Percentiles rank a stretch among this genome's conserved stretches.
These are phyloP conservation scores for Punctoribates punctum DNA, from an alignment of 2,888 invertebrate genomes.

Conservation along the genomic window DNA sequence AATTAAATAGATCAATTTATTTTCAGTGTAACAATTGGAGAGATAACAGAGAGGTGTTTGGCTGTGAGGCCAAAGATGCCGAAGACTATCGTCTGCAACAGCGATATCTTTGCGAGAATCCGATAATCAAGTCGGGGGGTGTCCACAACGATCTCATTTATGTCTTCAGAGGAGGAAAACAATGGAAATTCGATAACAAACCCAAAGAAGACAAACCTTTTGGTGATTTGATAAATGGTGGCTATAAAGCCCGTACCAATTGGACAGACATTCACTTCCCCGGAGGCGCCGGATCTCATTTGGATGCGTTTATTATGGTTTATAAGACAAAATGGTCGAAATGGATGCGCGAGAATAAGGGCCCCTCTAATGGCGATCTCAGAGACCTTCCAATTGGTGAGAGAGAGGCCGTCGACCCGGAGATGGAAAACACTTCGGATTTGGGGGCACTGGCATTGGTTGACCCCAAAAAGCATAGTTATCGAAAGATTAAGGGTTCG, in stretches of 20 bases:
- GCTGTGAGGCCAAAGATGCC: not conserved
- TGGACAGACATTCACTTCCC: slow-evolving; percentile 20
- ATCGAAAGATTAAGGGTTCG: not conserved
- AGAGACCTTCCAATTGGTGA: too few relatives aligned
- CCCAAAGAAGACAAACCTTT: slow-evolving; percentile 14
- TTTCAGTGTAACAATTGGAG: not conserved
- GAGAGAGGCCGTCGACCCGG: not conserved
- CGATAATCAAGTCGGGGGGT: not conserved
- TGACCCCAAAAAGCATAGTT: too few relatives aligned
- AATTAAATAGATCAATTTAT: not conserved
- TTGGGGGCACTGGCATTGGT: too few relatives aligned
- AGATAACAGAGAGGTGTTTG: not conserved
- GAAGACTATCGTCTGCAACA: not conserved
- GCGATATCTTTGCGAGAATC: not conserved
- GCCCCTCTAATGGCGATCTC: too few relatives aligned
- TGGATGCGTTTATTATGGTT: not conserved
- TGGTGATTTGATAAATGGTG: slow-evolving; percentile 14
- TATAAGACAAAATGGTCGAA: not conserved
- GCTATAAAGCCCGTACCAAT: not conserved
- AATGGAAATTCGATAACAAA: slow-evolving; percentile 8
- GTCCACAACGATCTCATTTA: not conserved
- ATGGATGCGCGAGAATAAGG: not conserved
- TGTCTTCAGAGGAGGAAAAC: slow-evolving; percentile 1
- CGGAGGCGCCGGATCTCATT: not conserved
- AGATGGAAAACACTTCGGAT: not conserved